These are phyloP conservation scores for Colinus virginianus DNA, from an alignment of 2,113 vertebrate genomes.

Conservation along the genomic window DNA sequence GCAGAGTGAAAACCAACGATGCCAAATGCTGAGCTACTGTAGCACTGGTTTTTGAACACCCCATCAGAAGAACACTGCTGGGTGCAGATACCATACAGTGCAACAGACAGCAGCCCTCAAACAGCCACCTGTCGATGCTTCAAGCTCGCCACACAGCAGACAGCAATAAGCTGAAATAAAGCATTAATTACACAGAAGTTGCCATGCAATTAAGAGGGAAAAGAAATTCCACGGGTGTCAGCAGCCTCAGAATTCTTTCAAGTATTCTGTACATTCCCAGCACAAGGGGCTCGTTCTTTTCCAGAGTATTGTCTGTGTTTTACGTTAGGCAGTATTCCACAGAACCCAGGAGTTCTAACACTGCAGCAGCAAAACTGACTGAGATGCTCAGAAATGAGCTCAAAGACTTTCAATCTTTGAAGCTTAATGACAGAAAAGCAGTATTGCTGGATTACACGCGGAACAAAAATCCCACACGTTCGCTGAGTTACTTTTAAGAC, in stretches of 20 bases:
- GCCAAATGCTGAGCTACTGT: background rate
- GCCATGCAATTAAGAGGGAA: background rate
- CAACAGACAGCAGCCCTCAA: background rate
- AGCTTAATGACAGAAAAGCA: background rate
- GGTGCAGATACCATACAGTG: background rate
- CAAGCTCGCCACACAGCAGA: background rate
- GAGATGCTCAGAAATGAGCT: background rate
- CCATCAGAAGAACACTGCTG: background rate
- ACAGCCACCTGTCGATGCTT: background rate
- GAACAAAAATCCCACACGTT: background rate
- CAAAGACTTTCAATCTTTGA: background rate
- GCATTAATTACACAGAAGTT: background rate
- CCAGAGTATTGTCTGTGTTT: background rate
- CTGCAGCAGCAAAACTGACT: background rate
- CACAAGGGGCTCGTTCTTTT: background rate
- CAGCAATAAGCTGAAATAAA: fast-evolving
- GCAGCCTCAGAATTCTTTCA: background rate
- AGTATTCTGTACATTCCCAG: background rate
- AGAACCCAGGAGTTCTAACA: background rate
- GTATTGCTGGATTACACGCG: background rate
- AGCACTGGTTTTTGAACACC: background rate
- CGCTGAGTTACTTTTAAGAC: background rate
- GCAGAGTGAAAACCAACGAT: background rate
- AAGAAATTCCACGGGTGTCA: background rate
- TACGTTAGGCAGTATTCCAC: background rate